These are phyloP conservation scores for Leptothorax acervorum DNA, from an alignment of 2,888 invertebrate genomes.

Conservation along the genomic window DNA sequence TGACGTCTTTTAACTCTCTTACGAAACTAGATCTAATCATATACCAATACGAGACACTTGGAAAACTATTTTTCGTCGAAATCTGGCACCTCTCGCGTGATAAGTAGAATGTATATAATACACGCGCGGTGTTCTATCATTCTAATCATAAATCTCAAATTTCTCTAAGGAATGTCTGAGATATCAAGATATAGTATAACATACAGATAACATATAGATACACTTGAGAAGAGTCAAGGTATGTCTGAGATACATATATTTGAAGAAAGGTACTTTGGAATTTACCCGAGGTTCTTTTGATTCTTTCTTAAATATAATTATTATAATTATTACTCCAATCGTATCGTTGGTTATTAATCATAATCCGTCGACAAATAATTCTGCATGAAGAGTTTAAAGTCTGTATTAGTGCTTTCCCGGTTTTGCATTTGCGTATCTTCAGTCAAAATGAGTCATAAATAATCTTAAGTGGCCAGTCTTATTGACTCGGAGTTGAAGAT, in stretches of 20 bases:
- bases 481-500: neutral
- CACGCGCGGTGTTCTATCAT: neutral
- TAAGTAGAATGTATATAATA: neutral
- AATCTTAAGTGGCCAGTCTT: neutral
- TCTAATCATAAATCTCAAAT: neutral
- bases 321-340: slow-evolving; percentile 3
- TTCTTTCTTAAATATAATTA: neutral
- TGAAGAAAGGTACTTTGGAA: neutral
- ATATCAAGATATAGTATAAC: neutral
- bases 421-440: neutral
- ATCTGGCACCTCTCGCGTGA: neutral
- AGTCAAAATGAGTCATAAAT: neutral
- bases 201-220: no score
- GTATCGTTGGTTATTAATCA: neutral
- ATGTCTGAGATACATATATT: neutral
- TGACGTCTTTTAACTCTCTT: slow-evolving; percentile 9
- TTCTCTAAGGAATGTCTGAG: neutral
- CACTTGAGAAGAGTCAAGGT: neutral
- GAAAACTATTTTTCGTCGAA: neutral
- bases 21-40: slow-evolving; percentile 21
- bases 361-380: neutral
- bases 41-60: neutral
- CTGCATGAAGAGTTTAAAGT: neutral
- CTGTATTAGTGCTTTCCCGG: no score
- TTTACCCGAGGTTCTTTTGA: neutral